These are phyloP conservation scores for Fregetta grallaria DNA, from an alignment of 2,113 vertebrate species.

Conservation along the genomic window DNA sequence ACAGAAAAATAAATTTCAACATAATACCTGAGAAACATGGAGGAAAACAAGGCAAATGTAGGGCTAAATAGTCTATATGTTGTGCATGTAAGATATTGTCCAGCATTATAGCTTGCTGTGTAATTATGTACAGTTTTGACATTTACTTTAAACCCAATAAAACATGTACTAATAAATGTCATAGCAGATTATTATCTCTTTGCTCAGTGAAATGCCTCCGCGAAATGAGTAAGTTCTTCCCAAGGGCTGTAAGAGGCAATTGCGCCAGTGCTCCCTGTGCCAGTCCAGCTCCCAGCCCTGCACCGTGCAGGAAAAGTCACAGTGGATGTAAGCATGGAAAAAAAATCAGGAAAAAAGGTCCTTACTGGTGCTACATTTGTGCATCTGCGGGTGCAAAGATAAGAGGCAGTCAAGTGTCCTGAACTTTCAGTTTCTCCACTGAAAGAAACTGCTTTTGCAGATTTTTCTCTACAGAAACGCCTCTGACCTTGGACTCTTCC, in stretches of 20 bases:
- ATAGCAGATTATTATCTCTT: background rate
- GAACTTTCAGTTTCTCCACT: background rate
- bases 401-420: background rate
- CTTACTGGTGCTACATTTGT: background rate
- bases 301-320: background rate
- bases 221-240: background rate
- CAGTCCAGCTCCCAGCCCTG: background rate
- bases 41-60: background rate
- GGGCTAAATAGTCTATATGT: background rate
- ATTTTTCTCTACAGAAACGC: constrained; percentile 8
- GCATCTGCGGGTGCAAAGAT: background rate
- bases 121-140: background rate
- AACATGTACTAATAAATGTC: background rate
- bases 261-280: background rate
- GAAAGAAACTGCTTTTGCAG: constrained; percentile 19
- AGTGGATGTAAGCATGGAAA: background rate
- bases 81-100: background rate
- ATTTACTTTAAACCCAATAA: background rate
- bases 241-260: accelerated
- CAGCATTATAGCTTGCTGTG: background rate
- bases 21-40: background rate
- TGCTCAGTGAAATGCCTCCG: background rate
- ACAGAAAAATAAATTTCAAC: background rate
- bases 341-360: background rate
- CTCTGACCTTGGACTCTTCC: constrained; percentile 39